Percentiles rank a stretch among this genome's conserved stretches.
Conservation (phyloP, 1,140 invertebrate genomes). For the Periplaneta americana region DNA sequence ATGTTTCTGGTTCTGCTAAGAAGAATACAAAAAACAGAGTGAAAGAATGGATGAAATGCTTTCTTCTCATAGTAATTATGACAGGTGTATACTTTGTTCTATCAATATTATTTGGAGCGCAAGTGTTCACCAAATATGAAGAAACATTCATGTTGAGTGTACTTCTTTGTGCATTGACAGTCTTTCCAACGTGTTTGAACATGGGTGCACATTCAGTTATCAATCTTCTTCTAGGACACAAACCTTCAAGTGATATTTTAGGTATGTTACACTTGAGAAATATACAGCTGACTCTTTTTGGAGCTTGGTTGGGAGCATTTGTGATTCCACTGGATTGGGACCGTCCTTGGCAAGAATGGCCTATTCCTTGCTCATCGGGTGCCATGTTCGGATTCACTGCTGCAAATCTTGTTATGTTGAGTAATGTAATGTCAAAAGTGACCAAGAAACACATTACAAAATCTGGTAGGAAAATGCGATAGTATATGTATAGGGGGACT, state of each 20-base stretch:
- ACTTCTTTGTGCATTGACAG: slow-evolving; percentile 57
- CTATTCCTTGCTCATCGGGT: slow-evolving; percentile 66
- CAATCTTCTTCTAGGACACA: slow-evolving; percentile 45
- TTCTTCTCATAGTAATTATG: slow-evolving; percentile 26
- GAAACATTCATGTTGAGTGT: slow-evolving; percentile 67
- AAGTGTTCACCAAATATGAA: slow-evolving; percentile 53
- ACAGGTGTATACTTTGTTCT: slow-evolving; percentile 48
- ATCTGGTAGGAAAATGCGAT: background rate
- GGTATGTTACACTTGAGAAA: slow-evolving; percentile 24
- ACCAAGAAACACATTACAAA: background rate
- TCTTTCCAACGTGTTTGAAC: slow-evolving; percentile 56
- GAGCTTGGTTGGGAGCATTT: slow-evolving; percentile 83
- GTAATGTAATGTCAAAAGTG: background rate
- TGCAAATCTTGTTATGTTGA: slow-evolving; percentile 8
- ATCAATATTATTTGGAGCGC: slow-evolving; percentile 71
- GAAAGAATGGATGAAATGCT: slow-evolving; percentile 36
- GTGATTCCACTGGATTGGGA: slow-evolving; percentile 92
- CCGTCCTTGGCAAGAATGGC: slow-evolving; percentile 81
- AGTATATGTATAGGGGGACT: too few species aligned
- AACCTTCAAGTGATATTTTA: slow-evolving; percentile 36
- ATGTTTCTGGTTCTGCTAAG: slow-evolving; percentile 24
- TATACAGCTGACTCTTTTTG: slow-evolving; percentile 49
- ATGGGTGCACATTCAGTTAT: slow-evolving; percentile 50
- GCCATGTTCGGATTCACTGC: slow-evolving; percentile 53
- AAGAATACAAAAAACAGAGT: slow-evolving; percentile 26